Percentiles rank a stretch among this genome's conserved stretches.
Conservation (phyloP, 1,140 invertebrate genomes). For the Proctacanthus coquilletti region DNA sequence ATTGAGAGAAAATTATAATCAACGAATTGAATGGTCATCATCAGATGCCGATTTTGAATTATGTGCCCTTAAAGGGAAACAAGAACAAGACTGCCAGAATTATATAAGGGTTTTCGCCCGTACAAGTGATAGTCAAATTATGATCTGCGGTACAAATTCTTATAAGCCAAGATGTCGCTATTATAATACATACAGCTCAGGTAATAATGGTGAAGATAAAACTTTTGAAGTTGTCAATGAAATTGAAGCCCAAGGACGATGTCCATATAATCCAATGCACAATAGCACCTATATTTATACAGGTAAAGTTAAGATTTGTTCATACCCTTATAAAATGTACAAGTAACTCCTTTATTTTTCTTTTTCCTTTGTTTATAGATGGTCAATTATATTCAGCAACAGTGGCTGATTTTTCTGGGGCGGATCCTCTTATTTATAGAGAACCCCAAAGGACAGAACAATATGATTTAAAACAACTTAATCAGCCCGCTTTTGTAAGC, state of each 20-base stretch:
- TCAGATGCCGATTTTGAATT: slow-evolving; percentile 64
- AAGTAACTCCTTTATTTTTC: slow-evolving; percentile 4
- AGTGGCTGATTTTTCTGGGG: slow-evolving; percentile 85
- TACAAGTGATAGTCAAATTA: slow-evolving; percentile 50
- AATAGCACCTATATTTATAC: slow-evolving; percentile 80
- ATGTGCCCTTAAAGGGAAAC: slow-evolving; percentile 76
- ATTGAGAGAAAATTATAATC: slow-evolving; percentile 42
- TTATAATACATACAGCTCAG: slow-evolving; percentile 8
- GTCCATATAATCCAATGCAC: slow-evolving; percentile 84
- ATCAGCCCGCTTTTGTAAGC: slow-evolving; percentile 70
- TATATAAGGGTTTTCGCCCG: slow-evolving; percentile 73
- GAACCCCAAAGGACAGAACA: slow-evolving; percentile 73
- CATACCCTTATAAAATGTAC: not conserved
- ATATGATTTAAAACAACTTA: slow-evolving; percentile 45
- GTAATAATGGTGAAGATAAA: slow-evolving; percentile 4
- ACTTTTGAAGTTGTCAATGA: slow-evolving; percentile 39
- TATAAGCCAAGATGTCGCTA: slow-evolving; percentile 83
- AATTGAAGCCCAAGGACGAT: slow-evolving; percentile 67
- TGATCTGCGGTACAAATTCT: slow-evolving; percentile 93
- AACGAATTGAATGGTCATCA: slow-evolving; percentile 76
- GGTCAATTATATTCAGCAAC: slow-evolving; percentile 85
- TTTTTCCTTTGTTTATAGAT: too few species aligned
- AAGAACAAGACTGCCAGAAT: slow-evolving; percentile 82
- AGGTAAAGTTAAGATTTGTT: slow-evolving; percentile 32
- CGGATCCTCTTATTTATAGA: slow-evolving; percentile 82